Evolutionary conservation across 2,888 invertebrate species (phyloP).

Genomic region (Polymixis flavicincta): DNA sequence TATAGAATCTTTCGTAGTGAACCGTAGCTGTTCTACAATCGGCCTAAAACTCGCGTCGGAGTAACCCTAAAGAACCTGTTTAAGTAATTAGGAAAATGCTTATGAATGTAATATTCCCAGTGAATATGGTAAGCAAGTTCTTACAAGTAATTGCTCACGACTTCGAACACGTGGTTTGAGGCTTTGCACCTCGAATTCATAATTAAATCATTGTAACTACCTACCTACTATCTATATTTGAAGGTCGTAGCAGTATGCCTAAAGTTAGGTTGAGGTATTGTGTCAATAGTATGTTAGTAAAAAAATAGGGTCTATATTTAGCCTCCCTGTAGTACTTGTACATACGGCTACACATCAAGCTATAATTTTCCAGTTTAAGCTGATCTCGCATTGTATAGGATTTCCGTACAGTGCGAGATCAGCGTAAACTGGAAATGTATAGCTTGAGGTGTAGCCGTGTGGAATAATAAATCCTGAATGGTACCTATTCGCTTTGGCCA

Average conservation of each 20-base stretch:
- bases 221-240: slow-evolving; percentile 1
- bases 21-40: slow-evolving; percentile 1
- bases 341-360: no score
- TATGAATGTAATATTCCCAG: slow-evolving; percentile 11
- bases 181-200: slow-evolving; percentile 26
- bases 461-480: not conserved
- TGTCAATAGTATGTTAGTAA: slow-evolving; percentile 28
- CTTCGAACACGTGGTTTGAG: slow-evolving; percentile 23
- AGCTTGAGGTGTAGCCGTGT: no score
- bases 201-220: slow-evolving; percentile 15
- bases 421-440: no score
- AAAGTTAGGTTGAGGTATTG: slow-evolving; percentile 8
- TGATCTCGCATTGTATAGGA: no score
- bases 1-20: not conserved
- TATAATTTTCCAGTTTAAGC: no score
- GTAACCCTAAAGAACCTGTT: slow-evolving; percentile 3
- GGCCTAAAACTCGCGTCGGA: not conserved
- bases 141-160: slow-evolving; percentile 25
- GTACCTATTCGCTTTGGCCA: not conserved
- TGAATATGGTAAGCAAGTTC: slow-evolving; percentile 13
- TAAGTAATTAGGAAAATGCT: slow-evolving; percentile 9
- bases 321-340: not conserved
- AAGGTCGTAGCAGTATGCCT: slow-evolving; percentile 7
- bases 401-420: no score
- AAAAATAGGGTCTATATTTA: not conserved